phyloP scores from a whole-genome alignment of 2,888 invertebrate species.

The Drosophila merina region DNA sequence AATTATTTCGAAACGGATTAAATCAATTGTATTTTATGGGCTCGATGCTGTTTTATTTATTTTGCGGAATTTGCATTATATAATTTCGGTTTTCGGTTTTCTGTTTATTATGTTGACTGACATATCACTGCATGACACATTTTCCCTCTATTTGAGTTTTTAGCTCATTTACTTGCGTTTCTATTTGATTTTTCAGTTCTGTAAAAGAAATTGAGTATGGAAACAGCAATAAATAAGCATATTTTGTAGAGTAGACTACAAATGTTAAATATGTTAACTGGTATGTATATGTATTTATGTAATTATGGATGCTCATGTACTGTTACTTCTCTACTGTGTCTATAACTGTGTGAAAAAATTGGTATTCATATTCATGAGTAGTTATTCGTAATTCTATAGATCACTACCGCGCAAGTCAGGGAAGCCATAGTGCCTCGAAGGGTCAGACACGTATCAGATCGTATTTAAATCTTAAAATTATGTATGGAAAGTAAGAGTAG shows the following conservation, averaged over 20 bases:
- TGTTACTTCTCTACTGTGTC: constrained; percentile 25
- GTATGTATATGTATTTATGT: constrained; percentile 68
- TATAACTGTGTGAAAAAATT: constrained; percentile 16
- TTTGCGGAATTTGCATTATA: constrained; percentile 36
- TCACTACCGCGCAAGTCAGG: background rate
- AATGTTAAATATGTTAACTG: constrained; percentile 66
- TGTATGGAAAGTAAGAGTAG: too few relatives aligned
- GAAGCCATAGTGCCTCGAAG: background rate
- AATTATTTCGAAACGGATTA: constrained; percentile 53
- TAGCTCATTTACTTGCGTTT: constrained; percentile 98
- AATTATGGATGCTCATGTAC: constrained; percentile 53
- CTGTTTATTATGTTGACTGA: constrained; percentile 81
- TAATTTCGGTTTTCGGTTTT: constrained; percentile 27
- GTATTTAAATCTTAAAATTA: too few relatives aligned
- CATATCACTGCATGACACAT: constrained; percentile 96
- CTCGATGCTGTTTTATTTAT: constrained; percentile 22
- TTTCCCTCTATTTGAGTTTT: constrained; percentile 98
- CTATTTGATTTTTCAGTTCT: constrained; percentile 98
- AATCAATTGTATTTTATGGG: constrained; percentile 60
- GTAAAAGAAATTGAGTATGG: constrained; percentile 86
- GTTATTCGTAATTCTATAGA: constrained; percentile 7
- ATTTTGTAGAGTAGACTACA: constrained; percentile 84
- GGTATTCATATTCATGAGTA: background rate
- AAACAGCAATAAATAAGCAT: constrained; percentile 84
- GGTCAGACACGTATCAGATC: background rate